Percentiles rank a stretch among this genome's conserved stretches.
These are phyloP conservation scores for Nezara viridula DNA, from an alignment of 2,888 invertebrate genomes.

Conservation along the genomic window DNA sequence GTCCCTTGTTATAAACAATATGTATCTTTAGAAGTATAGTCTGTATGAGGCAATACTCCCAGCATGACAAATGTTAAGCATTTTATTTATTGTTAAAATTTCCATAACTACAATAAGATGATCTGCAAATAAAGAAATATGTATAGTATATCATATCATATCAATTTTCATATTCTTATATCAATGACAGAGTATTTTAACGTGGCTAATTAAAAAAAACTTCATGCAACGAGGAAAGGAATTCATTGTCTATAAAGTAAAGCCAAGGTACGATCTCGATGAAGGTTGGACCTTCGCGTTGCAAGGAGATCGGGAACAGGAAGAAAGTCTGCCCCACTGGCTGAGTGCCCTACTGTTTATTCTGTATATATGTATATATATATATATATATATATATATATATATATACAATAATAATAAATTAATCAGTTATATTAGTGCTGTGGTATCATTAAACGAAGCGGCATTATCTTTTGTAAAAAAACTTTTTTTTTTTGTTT, in stretches of 20 bases:
- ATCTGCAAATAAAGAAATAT: too few species aligned
- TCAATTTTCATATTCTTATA: neutral
- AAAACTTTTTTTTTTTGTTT: too few species aligned
- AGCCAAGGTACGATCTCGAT: conserved; percentile 4
- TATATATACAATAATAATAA: neutral
- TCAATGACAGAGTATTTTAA: neutral
- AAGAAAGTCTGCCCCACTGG: conserved; percentile 12
- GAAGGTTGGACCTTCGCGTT: conserved; percentile 8
- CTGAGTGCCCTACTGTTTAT: conserved; percentile 25
- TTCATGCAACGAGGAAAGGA: neutral
- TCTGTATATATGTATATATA: neutral
- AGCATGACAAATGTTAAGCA: too few species aligned
- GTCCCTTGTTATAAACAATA: too few species aligned
- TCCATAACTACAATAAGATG: too few species aligned
- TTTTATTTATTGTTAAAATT: too few species aligned
- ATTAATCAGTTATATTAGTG: too few species aligned
- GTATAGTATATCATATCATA: too few species aligned
- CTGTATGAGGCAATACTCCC: too few species aligned
- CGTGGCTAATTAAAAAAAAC: neutral
- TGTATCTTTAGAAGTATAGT: too few species aligned
- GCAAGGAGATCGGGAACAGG: conserved; percentile 48
- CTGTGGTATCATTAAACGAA: too few species aligned
- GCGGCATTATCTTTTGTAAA: too few species aligned
- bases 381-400: conserved; percentile 18
- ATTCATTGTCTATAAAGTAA: neutral